Conservation (phyloP, 2,797 vertebrate genomes). For the Macropus fuliginosus region DNA sequence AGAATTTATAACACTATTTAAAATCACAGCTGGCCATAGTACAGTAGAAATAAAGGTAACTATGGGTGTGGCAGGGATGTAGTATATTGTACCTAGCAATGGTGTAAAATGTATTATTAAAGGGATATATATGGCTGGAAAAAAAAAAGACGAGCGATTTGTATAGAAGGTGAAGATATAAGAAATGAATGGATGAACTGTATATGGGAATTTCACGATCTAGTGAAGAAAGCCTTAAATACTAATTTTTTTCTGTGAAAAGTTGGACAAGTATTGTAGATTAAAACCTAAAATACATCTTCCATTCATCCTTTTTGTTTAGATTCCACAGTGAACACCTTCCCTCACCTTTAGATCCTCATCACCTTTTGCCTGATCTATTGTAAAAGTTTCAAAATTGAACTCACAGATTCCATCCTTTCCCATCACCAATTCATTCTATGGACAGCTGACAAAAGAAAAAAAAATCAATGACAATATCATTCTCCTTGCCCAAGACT, state of each 20-base stretch:
- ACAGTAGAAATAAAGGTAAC: neutral
- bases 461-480: neutral
- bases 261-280: neutral
- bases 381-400: neutral
- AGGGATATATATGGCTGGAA: neutral
- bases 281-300: neutral
- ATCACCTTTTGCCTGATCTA: neutral
- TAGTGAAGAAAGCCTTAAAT: neutral
- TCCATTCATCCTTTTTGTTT: neutral
- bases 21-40: neutral
- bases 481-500: neutral
- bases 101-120: neutral
- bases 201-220: neutral
- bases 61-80: neutral
- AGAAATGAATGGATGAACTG: neutral
- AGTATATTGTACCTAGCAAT: neutral
- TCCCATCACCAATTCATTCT: neutral
- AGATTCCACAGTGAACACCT: neutral
- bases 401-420: neutral
- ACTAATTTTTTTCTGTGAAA: neutral
- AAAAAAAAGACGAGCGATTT: neutral
- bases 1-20: neutral
- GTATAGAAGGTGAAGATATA: neutral
- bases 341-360: neutral
- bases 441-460: neutral